Base-by-base conservation (phyloP, 1,140 invertebrate species). In the Colletes latitarsis region DNA sequence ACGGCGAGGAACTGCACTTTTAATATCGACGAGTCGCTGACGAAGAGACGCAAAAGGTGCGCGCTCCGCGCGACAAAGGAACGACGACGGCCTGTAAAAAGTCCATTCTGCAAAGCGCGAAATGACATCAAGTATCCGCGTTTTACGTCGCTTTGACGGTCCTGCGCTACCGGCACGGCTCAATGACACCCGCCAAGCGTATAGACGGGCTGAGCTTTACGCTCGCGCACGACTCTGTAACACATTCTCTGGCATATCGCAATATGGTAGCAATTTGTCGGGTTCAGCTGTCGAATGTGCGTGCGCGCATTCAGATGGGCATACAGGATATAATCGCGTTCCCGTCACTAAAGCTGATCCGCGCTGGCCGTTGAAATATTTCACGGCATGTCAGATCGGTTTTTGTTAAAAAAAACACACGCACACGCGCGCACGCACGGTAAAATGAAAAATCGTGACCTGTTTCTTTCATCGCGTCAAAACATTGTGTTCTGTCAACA, bases 81-180 rank as follows among this genome's bases (percentile, higher is more conserved):
- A 53, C 49, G 17, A 30, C 19, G 39, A 49, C 46, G 49, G 39
- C 17, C 19, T 57, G 39, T 77, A 63, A 69, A 78, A 57, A 77
- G 74, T 69, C 19, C n/a, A 64, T 49, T 12, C 74, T 46, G 21
- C 43, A 71, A 78, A 78, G 70, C 64, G 39, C 58, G 46, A 72
- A 74, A 84, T 82, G 71, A 79, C 76, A 70, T 82, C 70, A 81
- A 68, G 80, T 57, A 68, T 83, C 63, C 66, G 66, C 55, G 70
- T 79, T 83, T 64, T 64, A 71, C 81, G 81, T 70, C 53, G 70
- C 81, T 84, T 84, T 84, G 76, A 84, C 71, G 60, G 74, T 43
- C 9, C 43, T 39, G 66, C 57, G 19, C 43, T 60, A 49, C 53
- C n/a, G 41, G 46, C 55, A 75, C 53, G 66, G 49, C 71, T 82